Evolutionary conservation across 2,113 vertebrate species (phyloP).

Genomic region (Cyanoliseus patagonus): DNA sequence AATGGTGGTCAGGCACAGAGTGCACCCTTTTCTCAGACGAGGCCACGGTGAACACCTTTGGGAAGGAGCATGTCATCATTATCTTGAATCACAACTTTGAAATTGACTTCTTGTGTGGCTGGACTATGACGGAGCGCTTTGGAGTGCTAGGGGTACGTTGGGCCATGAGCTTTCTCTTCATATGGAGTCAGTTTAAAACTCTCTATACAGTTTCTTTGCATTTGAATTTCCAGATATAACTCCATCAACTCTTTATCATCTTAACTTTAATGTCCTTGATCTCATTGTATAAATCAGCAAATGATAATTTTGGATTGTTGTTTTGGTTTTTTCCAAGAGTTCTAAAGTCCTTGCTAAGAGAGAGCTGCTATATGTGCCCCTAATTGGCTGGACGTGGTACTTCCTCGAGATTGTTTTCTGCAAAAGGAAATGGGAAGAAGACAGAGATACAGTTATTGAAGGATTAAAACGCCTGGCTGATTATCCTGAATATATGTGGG

Average conservation of each 20-base stretch:
- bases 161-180: not conserved
- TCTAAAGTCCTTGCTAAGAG: constrained; percentile 97
- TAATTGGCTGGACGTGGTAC: constrained; percentile 99
- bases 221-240: not conserved
- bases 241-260: not conserved
- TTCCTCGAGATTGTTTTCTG: constrained; percentile 99
- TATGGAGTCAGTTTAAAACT: not conserved
- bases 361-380: constrained; percentile 92
- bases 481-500: constrained; percentile 98
- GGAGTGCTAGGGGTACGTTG: constrained; percentile 91
- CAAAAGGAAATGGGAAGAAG: constrained; percentile 97
- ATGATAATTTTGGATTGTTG: not conserved
- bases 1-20: constrained; percentile 98
- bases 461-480: constrained; percentile 84
- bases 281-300: not conserved
- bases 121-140: constrained; percentile 97
- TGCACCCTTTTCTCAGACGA: constrained; percentile 93
- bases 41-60: constrained; percentile 86
- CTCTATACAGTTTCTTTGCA: not conserved
- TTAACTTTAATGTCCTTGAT: not conserved
- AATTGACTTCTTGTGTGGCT: constrained; percentile 97
- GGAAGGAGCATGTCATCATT: constrained; percentile 93
- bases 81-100: constrained; percentile 99
- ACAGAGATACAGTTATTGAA: constrained; percentile 86
- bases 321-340: constrained; percentile 76